Base-by-base conservation (phyloP, 2,888 invertebrate species). In the Parnassius orleans region DNA sequence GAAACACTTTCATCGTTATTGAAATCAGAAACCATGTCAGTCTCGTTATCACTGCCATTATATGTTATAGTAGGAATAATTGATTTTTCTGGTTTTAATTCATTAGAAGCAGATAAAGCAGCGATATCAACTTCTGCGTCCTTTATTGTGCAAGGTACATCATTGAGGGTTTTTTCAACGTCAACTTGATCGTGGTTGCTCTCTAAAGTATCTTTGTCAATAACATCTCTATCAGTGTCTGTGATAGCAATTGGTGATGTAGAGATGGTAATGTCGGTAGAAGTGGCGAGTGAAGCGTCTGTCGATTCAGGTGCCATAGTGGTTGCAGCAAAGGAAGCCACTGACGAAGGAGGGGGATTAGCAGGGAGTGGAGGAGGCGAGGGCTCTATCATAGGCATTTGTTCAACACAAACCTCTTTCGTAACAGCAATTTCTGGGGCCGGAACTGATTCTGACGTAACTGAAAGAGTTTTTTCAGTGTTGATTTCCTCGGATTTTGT, bases 261-360 rank as follows among this genome's bases (percentile, higher is more conserved):
- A 71, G 77, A 78, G 77, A 77, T 73, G 71, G 79, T 80, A 58
- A 65, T 67, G 76, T 83, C 86, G 76, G 86, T 77, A 73, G 83
- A 81, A 80, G 86, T 87, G 84, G 81, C 77, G 79, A 84, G 84
- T 79, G 86, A 84, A 87, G 88, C 83, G 70, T 84, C 84, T 73
- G 86, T 79, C 79, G 84, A 72, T 77, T 90, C 90, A 73, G 87
- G 92, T 81, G 94, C 94, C 93, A 94, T 94, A 69, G 94, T 94
- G 80, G 93, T 93, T 80, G 93, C 94, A 84, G 95, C 95, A 86
- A 95, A 95, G 75, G 94, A 94, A 84, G 93, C 94, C 90, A 95
- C 94, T 87, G 95, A 94, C 78, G 94, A 95, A 74, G 95, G 95
- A 82, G 95, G 95, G 80, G 95, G 95, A 81, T 94, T 94, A 81